phyloP scores from a whole-genome alignment of 1,140 invertebrate genomes.

The Drosophila pseudoananassae region DNA sequence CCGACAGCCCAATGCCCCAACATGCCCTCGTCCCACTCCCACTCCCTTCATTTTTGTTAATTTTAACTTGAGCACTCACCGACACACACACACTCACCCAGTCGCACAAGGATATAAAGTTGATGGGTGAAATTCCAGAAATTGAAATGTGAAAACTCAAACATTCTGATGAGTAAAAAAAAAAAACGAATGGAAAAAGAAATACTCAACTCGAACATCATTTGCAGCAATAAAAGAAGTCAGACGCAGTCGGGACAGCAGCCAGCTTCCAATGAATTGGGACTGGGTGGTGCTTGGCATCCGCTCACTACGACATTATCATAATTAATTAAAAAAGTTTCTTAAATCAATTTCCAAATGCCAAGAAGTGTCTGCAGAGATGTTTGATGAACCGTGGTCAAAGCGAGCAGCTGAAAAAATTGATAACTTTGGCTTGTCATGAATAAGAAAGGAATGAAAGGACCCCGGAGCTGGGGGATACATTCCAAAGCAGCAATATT shows the following conservation, averaged over 20 bases:
- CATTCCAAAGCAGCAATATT: conserved; percentile 40
- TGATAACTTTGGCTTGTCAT: conserved; percentile 50
- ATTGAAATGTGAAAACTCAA: conserved; percentile 83
- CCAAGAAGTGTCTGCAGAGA: conserved; percentile 62
- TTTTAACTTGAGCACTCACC: conserved; percentile 64
- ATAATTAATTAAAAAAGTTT: conserved; percentile 83
- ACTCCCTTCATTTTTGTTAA: conserved; percentile 67
- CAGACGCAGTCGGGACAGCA: conserved; percentile 42
- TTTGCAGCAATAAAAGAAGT: conserved; percentile 74
- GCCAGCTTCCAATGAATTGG: conserved; percentile 61
- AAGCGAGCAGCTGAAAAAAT: conserved; percentile 42
- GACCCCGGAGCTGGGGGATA: conserved; percentile 5
- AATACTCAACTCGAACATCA: conserved; percentile 73
- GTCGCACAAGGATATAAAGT: conserved; percentile 44
- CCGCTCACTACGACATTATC: conserved; percentile 69
- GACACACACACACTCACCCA: conserved; percentile 11
- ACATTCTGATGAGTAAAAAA: conserved; percentile 69
- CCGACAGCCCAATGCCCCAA: conserved; percentile 2
- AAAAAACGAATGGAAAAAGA: conserved; percentile 29
- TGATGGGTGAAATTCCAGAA: conserved; percentile 66
- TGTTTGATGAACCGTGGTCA: conserved; percentile 73
- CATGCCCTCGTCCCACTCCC: neutral
- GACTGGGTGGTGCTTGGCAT: conserved; percentile 6
- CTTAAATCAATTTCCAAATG: conserved; percentile 81
- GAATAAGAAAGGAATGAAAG: conserved; percentile 23